Evolutionary conservation across 2,797 vertebrate genomes (phyloP), one percentile per base, ranked within the genome.

Genomic region (Lepilemur ruficaudatus): DNA sequence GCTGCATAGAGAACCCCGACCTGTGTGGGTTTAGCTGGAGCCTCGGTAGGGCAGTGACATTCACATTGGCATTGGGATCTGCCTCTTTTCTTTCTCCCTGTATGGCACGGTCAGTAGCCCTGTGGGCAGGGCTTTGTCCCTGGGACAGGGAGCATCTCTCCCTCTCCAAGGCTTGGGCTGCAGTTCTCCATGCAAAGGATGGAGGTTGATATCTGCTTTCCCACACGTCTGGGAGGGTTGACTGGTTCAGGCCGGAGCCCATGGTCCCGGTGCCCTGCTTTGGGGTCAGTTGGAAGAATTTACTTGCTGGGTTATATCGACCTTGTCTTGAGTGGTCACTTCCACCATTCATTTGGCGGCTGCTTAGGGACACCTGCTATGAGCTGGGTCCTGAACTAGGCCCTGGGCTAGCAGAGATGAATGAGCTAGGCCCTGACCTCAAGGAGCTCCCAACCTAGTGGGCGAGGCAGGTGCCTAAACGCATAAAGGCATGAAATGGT

Each of bases 141-240:
- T 12, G 35, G 35, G 70, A 30, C 1, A 1, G 52, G 63, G 23
- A 46, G 50, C 9, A 25, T 14, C 14, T 91, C 65, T 80, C 35
- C 22, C 17, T 2, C 1, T 14, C 13, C 5, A 22, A 52, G 38
- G 48, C 38, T 93, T 76, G 61, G 76, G 10, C 30, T 59, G 63
- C 35, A 48, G 22, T 23, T 57, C 72, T 85, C 48, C 23, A 15
- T n/a, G 35, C 13, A 59, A 63, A 46, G 75, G 63, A 4, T 38
- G n/a, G 57, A 76, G 43, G 23, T 14, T 80, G 55, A 20, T 0
- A 2, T 41, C 52, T 59, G 50, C 61, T n/a, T 8, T 73, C 75
- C 52, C 28, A 0, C 35, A 43, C 0, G 0, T 22, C 38, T 46
- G 41, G 38, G 55, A 35, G 18, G 3, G 43, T 0, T 32, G 15